Base-by-base conservation (phyloP, 1,140 invertebrate genomes). In the Tetraneura akinire region DNA sequence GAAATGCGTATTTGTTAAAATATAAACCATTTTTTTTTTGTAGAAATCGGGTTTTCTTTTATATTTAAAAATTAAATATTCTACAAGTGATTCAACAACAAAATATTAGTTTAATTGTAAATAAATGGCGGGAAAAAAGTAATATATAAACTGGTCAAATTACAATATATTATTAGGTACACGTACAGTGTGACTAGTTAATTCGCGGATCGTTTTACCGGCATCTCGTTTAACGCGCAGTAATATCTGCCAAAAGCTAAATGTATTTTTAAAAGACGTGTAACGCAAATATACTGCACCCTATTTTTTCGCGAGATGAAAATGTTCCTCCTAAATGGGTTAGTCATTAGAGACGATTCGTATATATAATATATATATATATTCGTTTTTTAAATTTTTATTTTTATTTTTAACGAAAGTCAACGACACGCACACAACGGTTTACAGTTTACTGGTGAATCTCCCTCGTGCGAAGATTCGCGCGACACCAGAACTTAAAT, bases 181-280 rank as follows among this genome's bases (percentile, higher is more conserved):
- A 51, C 68, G 26, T 68, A 51, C n/a, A 51, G 18, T 49, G 16
- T 71, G 29, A 71, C 68, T 71, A n/a, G n/a, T n/a, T n/a, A n/a
- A n/a, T 71, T 71, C 51, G 49, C 66, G 29, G 45, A 68, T 29
- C 23, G 47, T 71, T 71, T 71, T 71, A 18, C 68, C 26, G 23
- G 23, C 23, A 26, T 29, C 68, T 29, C 68, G 13, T 51, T 71
- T 49, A 71, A n/a, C n/a, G 49, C 42, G 21, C 21, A 68, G 45
- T 68, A 26, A 6, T n/a, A 29, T 71, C 26, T 23, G 23, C 45
- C 68, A 51, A 71, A 71, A 71, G 14, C 45, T 8, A 51, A 71
- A 71, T 71, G 45, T 71, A 51, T 71, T 71, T 70, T 71, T 71
- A 71, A 71, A 71, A 71, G 68, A 71, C 45, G 45, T 51, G 45